Evolutionary conservation across 2,888 invertebrate species (phyloP).

Genomic region (Acrobasis repandana): DNA sequence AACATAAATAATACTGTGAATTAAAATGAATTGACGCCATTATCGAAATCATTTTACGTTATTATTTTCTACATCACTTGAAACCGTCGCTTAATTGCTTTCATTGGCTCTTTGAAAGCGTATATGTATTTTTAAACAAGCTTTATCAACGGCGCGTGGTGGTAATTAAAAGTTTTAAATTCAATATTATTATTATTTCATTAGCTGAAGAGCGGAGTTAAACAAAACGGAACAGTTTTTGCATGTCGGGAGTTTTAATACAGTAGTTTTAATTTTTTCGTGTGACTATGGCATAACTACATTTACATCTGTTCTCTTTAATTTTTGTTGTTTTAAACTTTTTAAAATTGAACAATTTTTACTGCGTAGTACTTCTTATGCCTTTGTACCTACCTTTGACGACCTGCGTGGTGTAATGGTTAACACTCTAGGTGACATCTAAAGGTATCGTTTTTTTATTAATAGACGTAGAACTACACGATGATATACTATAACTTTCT

Average conservation of each 20-base stretch:
- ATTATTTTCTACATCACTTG: constrained; percentile 11
- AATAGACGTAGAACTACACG: too few species aligned
- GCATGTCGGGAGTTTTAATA: background rate
- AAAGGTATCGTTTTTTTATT: too few species aligned
- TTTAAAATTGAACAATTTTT: too few species aligned
- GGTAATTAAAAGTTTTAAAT: constrained; percentile 1
- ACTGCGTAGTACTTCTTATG: too few species aligned
- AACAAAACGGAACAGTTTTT: background rate
- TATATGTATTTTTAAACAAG: constrained; percentile 2
- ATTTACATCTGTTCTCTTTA: too few species aligned
- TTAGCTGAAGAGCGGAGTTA: background rate
- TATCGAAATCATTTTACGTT: background rate
- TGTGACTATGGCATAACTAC: background rate
- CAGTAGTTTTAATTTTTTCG: background rate
- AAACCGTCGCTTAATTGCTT: constrained; percentile 1
- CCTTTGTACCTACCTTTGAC: too few species aligned
- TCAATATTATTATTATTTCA: background rate
- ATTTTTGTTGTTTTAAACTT: too few species aligned
- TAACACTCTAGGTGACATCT: too few species aligned
- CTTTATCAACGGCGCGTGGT: background rate
- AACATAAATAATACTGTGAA: background rate
- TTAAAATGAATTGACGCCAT: background rate
- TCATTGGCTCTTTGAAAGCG: constrained; percentile 13
- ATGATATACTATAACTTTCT: too few species aligned
- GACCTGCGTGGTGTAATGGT: too few species aligned